Conservation (phyloP, 1,140 invertebrate genomes). For the Drosophila nikananu region DNA sequence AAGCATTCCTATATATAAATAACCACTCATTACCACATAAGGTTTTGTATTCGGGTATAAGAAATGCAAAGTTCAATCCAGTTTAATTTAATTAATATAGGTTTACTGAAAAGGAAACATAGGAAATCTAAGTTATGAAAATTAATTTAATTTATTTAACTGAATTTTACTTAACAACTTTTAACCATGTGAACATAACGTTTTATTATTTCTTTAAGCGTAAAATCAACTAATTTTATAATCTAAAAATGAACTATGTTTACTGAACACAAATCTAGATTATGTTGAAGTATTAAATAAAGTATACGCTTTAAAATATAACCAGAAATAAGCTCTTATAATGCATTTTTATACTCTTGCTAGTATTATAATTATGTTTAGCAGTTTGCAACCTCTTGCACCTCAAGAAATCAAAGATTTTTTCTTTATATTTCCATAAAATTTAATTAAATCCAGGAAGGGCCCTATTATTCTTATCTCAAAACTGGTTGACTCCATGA, state of each 20-base stretch:
- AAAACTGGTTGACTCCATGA: not conserved
- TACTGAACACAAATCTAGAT: not conserved
- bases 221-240: not conserved
- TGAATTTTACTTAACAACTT: not conserved
- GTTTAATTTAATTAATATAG: not conserved
- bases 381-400: too few species aligned
- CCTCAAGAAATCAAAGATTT: not conserved
- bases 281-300: not conserved
- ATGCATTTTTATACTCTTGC: too few species aligned
- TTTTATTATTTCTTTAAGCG: not conserved
- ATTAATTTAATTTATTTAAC: not conserved
- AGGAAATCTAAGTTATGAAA: not conserved
- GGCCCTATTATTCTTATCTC: not conserved
- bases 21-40: not conserved
- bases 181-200: not conserved
- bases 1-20: not conserved
- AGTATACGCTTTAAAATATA: not conserved
- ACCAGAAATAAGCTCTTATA: not conserved
- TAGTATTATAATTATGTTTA: too few species aligned
- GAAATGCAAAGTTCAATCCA: not conserved
- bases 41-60: not conserved
- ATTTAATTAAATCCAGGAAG: too few species aligned
- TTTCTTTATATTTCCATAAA: not conserved
- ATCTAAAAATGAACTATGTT: not conserved
- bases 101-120: not conserved